phyloP scores from a whole-genome alignment of 2,888 invertebrate species.

The Acrocyrtus sp. region DNA sequence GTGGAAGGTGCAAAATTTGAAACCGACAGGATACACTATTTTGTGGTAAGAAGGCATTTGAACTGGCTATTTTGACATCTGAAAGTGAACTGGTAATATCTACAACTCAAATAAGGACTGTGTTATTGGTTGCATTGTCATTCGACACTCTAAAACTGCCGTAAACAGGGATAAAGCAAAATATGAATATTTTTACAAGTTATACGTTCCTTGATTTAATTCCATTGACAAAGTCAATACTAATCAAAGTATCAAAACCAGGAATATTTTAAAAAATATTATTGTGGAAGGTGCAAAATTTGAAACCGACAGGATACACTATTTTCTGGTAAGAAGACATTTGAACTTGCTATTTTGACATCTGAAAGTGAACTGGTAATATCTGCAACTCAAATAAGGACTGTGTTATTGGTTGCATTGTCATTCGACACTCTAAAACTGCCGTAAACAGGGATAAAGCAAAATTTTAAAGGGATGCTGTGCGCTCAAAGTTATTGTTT shows the following conservation, averaged over 20 bases:
- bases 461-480: not conserved
- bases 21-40: no score
- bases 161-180: not conserved
- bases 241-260: not conserved
- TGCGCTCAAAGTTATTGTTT: not conserved
- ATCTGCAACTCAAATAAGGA: slow-evolving; percentile 3
- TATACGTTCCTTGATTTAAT: not conserved
- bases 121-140: not conserved
- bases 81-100: not conserved
- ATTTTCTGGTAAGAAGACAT: no score
- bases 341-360: not conserved
- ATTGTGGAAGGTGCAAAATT: no score
- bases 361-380: not conserved
- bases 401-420: not conserved
- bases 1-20: no score
- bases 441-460: not conserved
- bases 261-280: no score
- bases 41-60: no score
- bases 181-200: not conserved
- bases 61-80: not conserved
- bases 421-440: not conserved
- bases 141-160: not conserved
- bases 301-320: no score
- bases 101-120: slow-evolving; percentile 8
- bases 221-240: not conserved